These are phyloP conservation scores for Catostylus mosaicus DNA, from an alignment of 30 jellyfish, hydroid and myxozoan genomes.

Conservation along the genomic window DNA sequence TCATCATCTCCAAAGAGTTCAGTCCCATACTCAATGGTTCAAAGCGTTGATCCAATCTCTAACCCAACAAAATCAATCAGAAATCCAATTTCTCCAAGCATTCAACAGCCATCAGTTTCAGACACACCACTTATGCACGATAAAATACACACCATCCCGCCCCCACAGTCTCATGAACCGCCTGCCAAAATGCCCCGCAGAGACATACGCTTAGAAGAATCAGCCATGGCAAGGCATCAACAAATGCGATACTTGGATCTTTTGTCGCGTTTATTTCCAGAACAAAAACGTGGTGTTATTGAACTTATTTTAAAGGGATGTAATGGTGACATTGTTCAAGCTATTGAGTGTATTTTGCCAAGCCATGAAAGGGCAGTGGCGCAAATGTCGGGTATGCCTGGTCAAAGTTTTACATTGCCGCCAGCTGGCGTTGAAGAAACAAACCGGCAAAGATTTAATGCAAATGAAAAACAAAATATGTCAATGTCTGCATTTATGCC, in stretches of 20 bases:
- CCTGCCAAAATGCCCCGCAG: slow-evolving; percentile 94
- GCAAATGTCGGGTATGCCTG: slow-evolving; percentile 84
- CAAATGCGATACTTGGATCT: slow-evolving; percentile 80
- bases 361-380: slow-evolving; percentile 98
- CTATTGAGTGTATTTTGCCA: slow-evolving; percentile 96
- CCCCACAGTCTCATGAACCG: slow-evolving; percentile 67
- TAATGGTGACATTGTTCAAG: slow-evolving; percentile 96
- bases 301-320: slow-evolving; percentile 97
- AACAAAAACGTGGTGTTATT: slow-evolving; percentile 94
- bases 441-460: slow-evolving; percentile 53
- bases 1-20: slow-evolving; percentile 38
- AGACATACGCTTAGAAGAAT: slow-evolving; percentile 66
- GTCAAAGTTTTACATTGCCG: slow-evolving; percentile 88
- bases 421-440: slow-evolving; percentile 58
- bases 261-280: slow-evolving; percentile 88
- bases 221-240: slow-evolving; percentile 79
- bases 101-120: slow-evolving; percentile 13
- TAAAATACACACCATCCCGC: slow-evolving; percentile 40
- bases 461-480: slow-evolving; percentile 58
- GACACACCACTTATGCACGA: slow-evolving; percentile 24
- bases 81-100: slow-evolving; percentile 28
- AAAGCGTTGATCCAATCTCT: background rate
- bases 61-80: background rate
- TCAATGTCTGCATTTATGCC: slow-evolving; percentile 94
- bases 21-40: slow-evolving; percentile 25